Percentiles rank a stretch among this genome's conserved stretches.
These are phyloP conservation scores for Danio albolineatus DNA, from an alignment of 2,797 vertebrate species.

Conservation along the genomic window DNA sequence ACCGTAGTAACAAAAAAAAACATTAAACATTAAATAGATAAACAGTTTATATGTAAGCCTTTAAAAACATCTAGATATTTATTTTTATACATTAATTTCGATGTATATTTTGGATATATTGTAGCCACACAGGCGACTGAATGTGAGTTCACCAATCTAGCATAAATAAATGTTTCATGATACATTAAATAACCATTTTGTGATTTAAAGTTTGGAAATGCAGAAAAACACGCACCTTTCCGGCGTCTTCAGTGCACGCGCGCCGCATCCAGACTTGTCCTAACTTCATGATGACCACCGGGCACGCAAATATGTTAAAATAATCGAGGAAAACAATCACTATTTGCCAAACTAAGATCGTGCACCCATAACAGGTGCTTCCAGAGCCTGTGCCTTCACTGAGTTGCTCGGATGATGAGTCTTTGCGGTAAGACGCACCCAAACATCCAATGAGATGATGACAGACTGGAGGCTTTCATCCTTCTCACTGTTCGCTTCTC, in stretches of 20 bases:
- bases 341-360: not conserved
- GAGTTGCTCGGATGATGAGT: not conserved
- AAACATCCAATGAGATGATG: slow-evolving; percentile 15
- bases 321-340: not conserved
- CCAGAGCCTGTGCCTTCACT: not conserved
- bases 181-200: not conserved
- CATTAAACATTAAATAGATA: too few species aligned
- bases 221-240: slow-evolving; percentile 31
- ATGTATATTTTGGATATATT: too few species aligned
- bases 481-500: not conserved
- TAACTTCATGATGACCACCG: not conserved
- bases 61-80: too few species aligned
- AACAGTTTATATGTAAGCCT: too few species aligned
- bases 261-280: slow-evolving; percentile 11
- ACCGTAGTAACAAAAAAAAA: too few species aligned
- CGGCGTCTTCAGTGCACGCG: not conserved
- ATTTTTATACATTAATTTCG: too few species aligned
- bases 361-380: not conserved
- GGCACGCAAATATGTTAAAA: not conserved
- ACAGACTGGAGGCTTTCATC: slow-evolving; percentile 9
- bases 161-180: not conserved
- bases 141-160: not conserved
- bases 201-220: not conserved
- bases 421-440: slow-evolving; percentile 12
- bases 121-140: not conserved